phyloP scores from a whole-genome alignment of 2,888 invertebrate genomes.

The Anarsia innoxiella region DNA sequence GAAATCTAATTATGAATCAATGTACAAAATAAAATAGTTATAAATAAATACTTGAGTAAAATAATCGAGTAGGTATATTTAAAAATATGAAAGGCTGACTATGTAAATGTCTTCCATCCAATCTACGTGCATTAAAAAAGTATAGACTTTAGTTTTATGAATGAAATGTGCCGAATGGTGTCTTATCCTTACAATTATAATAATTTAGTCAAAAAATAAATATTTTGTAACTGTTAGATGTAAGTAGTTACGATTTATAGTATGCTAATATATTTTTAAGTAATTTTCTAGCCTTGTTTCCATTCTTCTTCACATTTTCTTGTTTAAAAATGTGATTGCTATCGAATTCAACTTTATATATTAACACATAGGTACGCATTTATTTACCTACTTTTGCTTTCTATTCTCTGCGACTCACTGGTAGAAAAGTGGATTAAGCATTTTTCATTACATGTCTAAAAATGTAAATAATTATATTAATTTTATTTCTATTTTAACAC shows the following conservation, averaged over 20 bases:
- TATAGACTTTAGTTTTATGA: too few relatives aligned
- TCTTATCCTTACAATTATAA: too few relatives aligned
- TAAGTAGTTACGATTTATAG: too few relatives aligned
- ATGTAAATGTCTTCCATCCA: constrained; percentile 25
- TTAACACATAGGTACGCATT: too few relatives aligned
- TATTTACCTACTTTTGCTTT: constrained; percentile 30
- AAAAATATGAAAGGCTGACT: constrained; percentile 21
- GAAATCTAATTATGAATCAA: constrained; percentile 10
- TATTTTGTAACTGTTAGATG: too few relatives aligned
- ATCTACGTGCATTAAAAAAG: too few relatives aligned
- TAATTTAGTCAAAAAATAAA: too few relatives aligned
- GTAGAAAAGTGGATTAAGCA: constrained; percentile 30
- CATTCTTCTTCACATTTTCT: constrained; percentile 21
- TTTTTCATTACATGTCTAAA: constrained; percentile 4
- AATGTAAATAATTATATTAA: constrained; percentile 8
- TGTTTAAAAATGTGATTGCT: constrained; percentile 23
- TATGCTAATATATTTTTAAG: too few relatives aligned
- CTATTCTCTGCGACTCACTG: constrained; percentile 29
- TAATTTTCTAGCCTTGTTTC: too few relatives aligned
- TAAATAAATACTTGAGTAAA: too few relatives aligned
- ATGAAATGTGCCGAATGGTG: too few relatives aligned
- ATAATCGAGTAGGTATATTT: constrained; percentile 8
- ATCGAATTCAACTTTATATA: constrained; percentile 18
- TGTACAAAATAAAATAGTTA: constrained; percentile 17
- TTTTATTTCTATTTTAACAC: constrained; percentile 14